A percentile compares a stretch with the other conserved stretches of the same genome.
Evolutionary conservation across 1,140 invertebrate genomes (phyloP).

Genomic region (Neodiprion fabricii): DNA sequence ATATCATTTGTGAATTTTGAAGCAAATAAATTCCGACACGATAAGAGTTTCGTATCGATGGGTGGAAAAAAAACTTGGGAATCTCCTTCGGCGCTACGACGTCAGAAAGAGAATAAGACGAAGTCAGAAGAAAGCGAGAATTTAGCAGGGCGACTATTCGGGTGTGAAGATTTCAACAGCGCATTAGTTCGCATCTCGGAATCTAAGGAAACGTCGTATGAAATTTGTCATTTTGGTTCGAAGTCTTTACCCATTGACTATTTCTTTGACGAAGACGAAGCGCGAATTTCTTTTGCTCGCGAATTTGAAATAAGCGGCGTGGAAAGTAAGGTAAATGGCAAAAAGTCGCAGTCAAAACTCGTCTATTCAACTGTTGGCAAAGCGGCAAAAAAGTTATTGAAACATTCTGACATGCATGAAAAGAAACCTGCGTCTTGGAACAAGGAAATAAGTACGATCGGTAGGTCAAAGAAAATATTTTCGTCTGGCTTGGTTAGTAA

Average conservation of each 20-base stretch:
- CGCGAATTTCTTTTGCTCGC: neutral
- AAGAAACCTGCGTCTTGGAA: neutral
- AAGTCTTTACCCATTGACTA: neutral
- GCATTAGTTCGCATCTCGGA: too few species aligned
- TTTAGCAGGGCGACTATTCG: too few species aligned
- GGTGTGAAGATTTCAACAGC: too few species aligned
- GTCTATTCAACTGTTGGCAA: neutral
- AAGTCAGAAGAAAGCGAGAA: neutral
- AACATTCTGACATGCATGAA: neutral
- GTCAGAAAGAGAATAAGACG: neutral
- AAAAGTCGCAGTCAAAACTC: neutral
- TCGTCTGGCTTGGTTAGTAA: too few species aligned
- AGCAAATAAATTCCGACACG: too few species aligned
- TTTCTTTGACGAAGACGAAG: neutral
- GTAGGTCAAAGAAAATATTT: too few species aligned
- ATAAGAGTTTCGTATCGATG: too few species aligned
- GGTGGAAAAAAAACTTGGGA: neutral
- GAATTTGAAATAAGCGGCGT: neutral
- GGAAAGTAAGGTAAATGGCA: neutral
- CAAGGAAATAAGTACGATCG: too few species aligned
- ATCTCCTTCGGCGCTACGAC: slow-evolving; percentile 1
- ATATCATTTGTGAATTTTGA: too few species aligned
- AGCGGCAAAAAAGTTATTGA: neutral
- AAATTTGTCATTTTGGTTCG: too few species aligned
- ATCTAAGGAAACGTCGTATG: too few species aligned